Conservation (phyloP, 2,113 vertebrate species). For the Cichladusa arquata region DNA sequence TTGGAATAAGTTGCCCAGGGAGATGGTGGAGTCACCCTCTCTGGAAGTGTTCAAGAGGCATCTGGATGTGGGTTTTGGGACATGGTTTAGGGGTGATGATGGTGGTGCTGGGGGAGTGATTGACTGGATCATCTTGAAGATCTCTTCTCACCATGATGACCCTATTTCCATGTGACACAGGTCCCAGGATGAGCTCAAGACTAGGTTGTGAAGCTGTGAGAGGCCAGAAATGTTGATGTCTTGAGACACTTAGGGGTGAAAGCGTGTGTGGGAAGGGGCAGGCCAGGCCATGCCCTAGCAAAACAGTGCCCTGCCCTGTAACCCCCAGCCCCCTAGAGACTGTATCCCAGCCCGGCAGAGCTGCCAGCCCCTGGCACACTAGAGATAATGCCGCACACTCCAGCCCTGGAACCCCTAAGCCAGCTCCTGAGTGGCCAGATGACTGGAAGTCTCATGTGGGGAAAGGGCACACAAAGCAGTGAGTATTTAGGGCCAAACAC, state of each 20-base stretch:
- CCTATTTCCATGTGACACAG: neutral
- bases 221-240: neutral
- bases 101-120: neutral
- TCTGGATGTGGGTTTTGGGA: neutral
- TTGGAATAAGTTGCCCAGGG: neutral
- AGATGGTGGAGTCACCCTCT: neutral
- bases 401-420: neutral
- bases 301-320: neutral
- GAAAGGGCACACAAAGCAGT: neutral
- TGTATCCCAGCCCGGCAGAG: neutral
- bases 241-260: neutral
- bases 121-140: neutral
- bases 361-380: neutral
- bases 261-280: neutral
- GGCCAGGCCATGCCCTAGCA: neutral
- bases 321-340: neutral
- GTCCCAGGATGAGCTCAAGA: neutral
- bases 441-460: neutral
- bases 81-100: neutral
- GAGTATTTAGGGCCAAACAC: neutral
- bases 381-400: neutral
- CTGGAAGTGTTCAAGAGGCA: neutral
- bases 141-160: neutral
- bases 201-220: neutral
- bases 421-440: neutral